Evolutionary conservation across 2,888 invertebrate genomes (phyloP), one percentile per base, ranked within the genome.

Genomic region (Smittia aterrima): DNA sequence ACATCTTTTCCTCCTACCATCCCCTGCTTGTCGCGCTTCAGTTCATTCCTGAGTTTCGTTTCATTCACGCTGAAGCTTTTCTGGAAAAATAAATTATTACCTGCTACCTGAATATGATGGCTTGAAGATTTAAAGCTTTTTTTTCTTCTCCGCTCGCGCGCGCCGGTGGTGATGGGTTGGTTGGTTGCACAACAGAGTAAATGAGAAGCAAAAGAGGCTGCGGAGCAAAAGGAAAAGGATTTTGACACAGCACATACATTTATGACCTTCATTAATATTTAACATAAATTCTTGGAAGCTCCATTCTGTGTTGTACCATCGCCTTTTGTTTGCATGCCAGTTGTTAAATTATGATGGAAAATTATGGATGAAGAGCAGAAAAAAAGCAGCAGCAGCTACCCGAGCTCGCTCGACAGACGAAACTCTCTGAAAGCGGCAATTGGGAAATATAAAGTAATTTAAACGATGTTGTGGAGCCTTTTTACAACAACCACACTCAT

Each of bases 381-480:
- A 20, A 58, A n/a, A n/a, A n/a, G n/a, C 4, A 58, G 32, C 32
- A 32, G 32, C 32, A 32, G 32, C 32, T 3, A 6, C n/a, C n/a
- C 32, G 3, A 32, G n/a, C n/a, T n/a, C 32, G 4, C 32, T 22
- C 18, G 20, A 58, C 58, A 58, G 58, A 20, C 58, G 32, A 32
- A 32, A 47, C 47, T 47, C n/a, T n/a, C 47, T 2, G 47, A 58
- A 20, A 58, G 18, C 18, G 58, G 7, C 58, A 58, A 58, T 58
- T 58, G 58, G 58, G 58, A 58, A 58, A 58, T 18, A 58, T 58
- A 58, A 58, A 58, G 58, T 22, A 58, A 58, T 58, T 58, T 58
- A 18, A n/a, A 2, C 58, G 58, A 58, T 20, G 22, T 20, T 58
- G 16, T 9, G 18, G 18, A 58, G 58, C 58, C 58, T 58, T 58